These are phyloP conservation scores for Apostichopus leukothele DNA, from an alignment of 53 echinoderm and acorn worm species.

Conservation along the genomic window DNA sequence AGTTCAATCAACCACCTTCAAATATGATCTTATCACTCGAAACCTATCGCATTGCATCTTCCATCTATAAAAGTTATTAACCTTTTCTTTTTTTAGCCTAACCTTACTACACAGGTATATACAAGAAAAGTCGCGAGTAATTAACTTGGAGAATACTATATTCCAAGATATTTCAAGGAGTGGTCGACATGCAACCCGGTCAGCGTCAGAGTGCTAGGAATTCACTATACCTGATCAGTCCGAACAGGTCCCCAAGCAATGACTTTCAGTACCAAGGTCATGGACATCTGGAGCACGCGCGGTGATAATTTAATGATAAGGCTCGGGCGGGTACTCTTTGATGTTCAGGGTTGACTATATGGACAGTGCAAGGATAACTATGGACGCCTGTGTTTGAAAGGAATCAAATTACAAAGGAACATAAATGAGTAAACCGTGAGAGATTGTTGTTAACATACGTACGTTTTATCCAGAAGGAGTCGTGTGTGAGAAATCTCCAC, in stretches of 20 bases:
- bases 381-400: too few relatives aligned
- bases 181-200: background rate
- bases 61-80: too few relatives aligned
- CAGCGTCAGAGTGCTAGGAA: constrained; percentile 1
- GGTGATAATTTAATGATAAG: constrained; percentile 41
- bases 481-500: too few relatives aligned
- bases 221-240: background rate
- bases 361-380: too few relatives aligned
- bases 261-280: constrained; percentile 8
- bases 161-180: background rate
- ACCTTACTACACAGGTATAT: background rate
- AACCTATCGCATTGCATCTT: too few relatives aligned
- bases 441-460: too few relatives aligned
- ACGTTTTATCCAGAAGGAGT: too few relatives aligned
- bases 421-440: too few relatives aligned
- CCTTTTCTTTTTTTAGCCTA: too few relatives aligned
- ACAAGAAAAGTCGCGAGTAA: background rate
- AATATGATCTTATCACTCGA: too few relatives aligned
- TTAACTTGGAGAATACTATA: background rate
- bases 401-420: too few relatives aligned
- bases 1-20: too few relatives aligned
- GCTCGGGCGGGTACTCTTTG: background rate
- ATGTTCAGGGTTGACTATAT: background rate
- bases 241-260: constrained; percentile 42
- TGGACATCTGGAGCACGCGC: background rate